A percentile compares a stretch with the other conserved stretches of the same genome.
These are phyloP conservation scores for Hiodon alosoides DNA, from an alignment of 2,113 vertebrate species.

Conservation along the genomic window DNA sequence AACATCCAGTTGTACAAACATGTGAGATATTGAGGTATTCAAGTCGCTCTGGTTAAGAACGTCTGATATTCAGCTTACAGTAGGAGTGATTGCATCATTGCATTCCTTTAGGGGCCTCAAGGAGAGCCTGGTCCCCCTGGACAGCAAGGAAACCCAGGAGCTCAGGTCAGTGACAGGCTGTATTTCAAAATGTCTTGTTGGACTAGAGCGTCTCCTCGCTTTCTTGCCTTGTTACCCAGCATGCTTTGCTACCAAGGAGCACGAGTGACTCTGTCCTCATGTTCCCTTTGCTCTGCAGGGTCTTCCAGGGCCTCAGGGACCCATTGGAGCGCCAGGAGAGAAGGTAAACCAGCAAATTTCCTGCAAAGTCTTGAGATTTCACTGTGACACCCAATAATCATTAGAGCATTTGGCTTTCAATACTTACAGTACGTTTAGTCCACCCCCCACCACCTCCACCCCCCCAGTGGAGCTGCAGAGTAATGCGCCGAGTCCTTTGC, in stretches of 20 bases:
- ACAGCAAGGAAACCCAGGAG: slow-evolving; percentile 20
- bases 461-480: background rate
- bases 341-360: slow-evolving; percentile 59
- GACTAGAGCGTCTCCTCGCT: too few species aligned
- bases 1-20: too few species aligned
- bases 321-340: slow-evolving; percentile 73
- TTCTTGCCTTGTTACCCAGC: background rate
- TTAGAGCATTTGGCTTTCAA: too few species aligned
- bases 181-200: too few species aligned
- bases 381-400: background rate
- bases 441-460: too few species aligned
- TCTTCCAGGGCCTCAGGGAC: slow-evolving; percentile 75
- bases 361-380: background rate
- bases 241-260: background rate
- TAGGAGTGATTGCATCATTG: background rate
- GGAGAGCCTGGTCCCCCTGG: slow-evolving; percentile 23
- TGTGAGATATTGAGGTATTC: too few species aligned
- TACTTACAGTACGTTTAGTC: too few species aligned
- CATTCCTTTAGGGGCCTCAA: slow-evolving; percentile 18
- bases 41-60: too few species aligned
- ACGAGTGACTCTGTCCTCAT: background rate
- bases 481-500: background rate
- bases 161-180: slow-evolving; percentile 13
- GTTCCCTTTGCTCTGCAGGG: slow-evolving; percentile 51
- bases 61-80: too few species aligned